Conservation (phyloP, 2,888 invertebrate genomes). For the Amiota minor region DNA sequence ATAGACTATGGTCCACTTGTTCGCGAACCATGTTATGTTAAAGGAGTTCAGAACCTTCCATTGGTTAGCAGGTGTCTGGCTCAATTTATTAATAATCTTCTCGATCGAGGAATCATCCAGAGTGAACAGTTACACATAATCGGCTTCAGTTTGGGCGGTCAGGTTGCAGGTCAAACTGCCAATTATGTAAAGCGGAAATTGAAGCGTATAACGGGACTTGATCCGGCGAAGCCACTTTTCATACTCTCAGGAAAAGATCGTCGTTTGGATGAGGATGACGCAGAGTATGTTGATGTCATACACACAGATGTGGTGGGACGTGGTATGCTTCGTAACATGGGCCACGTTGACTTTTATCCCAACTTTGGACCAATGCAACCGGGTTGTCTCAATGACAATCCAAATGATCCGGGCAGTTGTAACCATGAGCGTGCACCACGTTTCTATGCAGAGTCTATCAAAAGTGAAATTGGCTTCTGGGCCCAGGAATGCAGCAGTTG, state of each 20-base stretch:
- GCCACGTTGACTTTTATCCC: conserved; percentile 77
- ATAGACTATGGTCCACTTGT: conserved; percentile 79
- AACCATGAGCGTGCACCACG: conserved; percentile 77
- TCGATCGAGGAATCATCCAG: conserved; percentile 71
- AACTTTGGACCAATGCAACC: conserved; percentile 78
- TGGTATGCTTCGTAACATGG: conserved; percentile 75
- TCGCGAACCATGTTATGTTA: conserved; percentile 77
- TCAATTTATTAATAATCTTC: conserved; percentile 76
- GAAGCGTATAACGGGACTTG: conserved; percentile 77
- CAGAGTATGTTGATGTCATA: conserved; percentile 78
- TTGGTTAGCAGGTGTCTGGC: conserved; percentile 78
- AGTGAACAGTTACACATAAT: conserved; percentile 77
- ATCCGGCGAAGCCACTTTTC: conserved; percentile 80
- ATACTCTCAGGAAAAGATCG: conserved; percentile 73
- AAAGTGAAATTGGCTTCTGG: conserved; percentile 76
- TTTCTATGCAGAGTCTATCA: conserved; percentile 77
- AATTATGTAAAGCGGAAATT: conserved; percentile 75
- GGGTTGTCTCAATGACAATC: conserved; percentile 74
- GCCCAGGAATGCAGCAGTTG: conserved; percentile 75
- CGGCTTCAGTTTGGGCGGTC: conserved; percentile 80
- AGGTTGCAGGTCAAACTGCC: conserved; percentile 76
- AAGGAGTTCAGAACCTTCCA: conserved; percentile 77
- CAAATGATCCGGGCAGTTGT: conserved; percentile 76
- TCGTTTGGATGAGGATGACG: conserved; percentile 77
- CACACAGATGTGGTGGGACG: conserved; percentile 78